Percentiles rank a stretch among this genome's conserved stretches.
phyloP scores from a whole-genome alignment of 2,888 invertebrate species.

The Idaea biselata region DNA sequence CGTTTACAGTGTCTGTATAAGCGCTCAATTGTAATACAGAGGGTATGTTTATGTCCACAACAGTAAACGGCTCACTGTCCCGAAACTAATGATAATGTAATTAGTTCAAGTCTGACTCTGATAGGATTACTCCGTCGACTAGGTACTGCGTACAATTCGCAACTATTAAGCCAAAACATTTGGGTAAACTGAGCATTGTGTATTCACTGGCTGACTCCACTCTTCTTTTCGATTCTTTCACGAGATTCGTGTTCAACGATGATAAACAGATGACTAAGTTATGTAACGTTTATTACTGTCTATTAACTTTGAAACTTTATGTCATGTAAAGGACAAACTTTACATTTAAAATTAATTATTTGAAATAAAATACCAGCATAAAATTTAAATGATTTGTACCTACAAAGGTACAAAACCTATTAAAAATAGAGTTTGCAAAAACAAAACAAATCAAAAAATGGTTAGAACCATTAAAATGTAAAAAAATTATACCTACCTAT shows the following conservation, averaged over 20 bases:
- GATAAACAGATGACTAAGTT: too few species aligned
- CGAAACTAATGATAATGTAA: slow-evolving; percentile 65
- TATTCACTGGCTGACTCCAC: not conserved
- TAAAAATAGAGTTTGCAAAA: too few species aligned
- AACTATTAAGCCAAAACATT: not conserved
- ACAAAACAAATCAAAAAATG: too few species aligned
- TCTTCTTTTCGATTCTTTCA: not conserved
- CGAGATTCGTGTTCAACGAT: not conserved
- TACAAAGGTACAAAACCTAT: too few species aligned
- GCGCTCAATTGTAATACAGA: slow-evolving; percentile 10
- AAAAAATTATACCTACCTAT: too few species aligned
- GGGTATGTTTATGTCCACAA: slow-evolving; percentile 17
- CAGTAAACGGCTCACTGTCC: slow-evolving; percentile 46
- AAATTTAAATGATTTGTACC: too few species aligned
- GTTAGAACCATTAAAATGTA: too few species aligned
- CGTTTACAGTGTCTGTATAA: slow-evolving; percentile 1
- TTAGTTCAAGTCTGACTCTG: slow-evolving; percentile 42
- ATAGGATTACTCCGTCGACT: slow-evolving; percentile 24
- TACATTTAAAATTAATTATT: too few species aligned
- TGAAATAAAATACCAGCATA: too few species aligned
- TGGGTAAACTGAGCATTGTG: not conserved
- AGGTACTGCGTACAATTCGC: slow-evolving; percentile 4
- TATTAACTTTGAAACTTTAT: too few species aligned
- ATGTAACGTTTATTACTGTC: too few species aligned
- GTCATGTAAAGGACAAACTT: too few species aligned